A percentile compares a stretch with the other conserved stretches of the same genome.
Conservation (phyloP, 2,113 vertebrate genomes). For the Panthera tigris region DNA sequence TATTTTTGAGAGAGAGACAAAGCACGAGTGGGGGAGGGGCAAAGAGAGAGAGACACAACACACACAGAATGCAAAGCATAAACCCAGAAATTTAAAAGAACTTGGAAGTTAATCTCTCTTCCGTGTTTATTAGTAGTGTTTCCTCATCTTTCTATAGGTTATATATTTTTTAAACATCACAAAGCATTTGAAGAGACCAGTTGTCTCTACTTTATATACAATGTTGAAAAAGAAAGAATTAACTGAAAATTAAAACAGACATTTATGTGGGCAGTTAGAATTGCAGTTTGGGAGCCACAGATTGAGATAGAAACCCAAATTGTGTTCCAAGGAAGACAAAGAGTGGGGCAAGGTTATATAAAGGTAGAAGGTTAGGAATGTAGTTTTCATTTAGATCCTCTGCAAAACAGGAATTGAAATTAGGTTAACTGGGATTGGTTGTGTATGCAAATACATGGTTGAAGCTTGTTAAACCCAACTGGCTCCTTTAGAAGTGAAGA, state of each 20-base stretch:
- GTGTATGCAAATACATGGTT: background rate
- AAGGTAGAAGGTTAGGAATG: background rate
- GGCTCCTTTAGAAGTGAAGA: background rate
- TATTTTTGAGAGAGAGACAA: too few species aligned
- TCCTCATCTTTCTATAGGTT: background rate
- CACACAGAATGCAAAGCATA: background rate
- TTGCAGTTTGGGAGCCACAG: background rate
- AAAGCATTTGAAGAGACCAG: background rate
- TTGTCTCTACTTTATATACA: background rate
- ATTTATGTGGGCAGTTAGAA: background rate
- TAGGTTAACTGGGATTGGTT: background rate
- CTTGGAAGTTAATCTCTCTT: background rate
- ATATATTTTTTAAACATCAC: background rate
- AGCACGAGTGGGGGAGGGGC: too few species aligned
- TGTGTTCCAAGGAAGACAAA: background rate
- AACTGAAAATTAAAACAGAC: background rate
- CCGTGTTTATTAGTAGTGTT: background rate
- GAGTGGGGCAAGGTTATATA: background rate
- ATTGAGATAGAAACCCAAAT: background rate
- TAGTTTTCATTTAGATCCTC: background rate
- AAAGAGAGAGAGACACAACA: too few species aligned
- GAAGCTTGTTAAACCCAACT: background rate
- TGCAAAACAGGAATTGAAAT: background rate
- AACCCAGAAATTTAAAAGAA: background rate
- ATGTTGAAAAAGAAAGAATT: background rate